Evolutionary conservation across 2,888 invertebrate genomes (phyloP), one percentile per base, ranked within the genome.

Genomic region (Ischnura elegans): DNA sequence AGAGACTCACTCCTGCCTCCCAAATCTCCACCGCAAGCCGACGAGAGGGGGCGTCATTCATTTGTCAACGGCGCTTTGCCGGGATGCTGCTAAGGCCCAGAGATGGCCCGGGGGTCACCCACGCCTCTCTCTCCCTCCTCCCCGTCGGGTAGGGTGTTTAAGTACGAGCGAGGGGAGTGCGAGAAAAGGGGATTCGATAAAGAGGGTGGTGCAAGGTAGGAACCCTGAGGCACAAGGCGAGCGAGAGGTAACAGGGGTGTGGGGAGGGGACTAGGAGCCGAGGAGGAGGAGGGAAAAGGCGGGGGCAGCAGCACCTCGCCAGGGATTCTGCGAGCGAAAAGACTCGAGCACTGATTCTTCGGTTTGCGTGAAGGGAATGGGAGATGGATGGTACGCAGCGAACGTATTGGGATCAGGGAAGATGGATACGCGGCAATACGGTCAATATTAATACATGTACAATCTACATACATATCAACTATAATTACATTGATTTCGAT

Each of bases 131-230:
- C 66, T 36, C 29, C 61, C 16, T 36, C n/a, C 13, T 2, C 66
- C 66, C 29, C 61, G 8, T 36, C n/a, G 76, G n/a, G 76, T 2
- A 13, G 36, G 25, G 36, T 19, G 51, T 51, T 51, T 19, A 19
- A 2, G 19, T 51, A 51, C 51, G 51, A 51, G 19, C 13, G 51
- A 19, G 51, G 19, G 51, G 19, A 76, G 66, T 8, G 66, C n/a
- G 66, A 10, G 36, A 8, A 76, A 36, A n/a, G n/a, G 36, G 76
- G 76, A 29, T 76, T 29, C 29, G 36, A 76, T 76, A 29, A 76
- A 76, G 76, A 76, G 76, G 76, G 76, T 61, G 61, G 61, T 76
- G 76, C 76, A 10, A 76, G 76, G 76, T 76, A 76, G 76, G 76
- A 13, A 76, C 76, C 76, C 76, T 76, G 36, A 76, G 76, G 76